Evolutionary conservation across 1,140 invertebrate genomes (phyloP).

Genomic region (Drosophila chauvacae): DNA sequence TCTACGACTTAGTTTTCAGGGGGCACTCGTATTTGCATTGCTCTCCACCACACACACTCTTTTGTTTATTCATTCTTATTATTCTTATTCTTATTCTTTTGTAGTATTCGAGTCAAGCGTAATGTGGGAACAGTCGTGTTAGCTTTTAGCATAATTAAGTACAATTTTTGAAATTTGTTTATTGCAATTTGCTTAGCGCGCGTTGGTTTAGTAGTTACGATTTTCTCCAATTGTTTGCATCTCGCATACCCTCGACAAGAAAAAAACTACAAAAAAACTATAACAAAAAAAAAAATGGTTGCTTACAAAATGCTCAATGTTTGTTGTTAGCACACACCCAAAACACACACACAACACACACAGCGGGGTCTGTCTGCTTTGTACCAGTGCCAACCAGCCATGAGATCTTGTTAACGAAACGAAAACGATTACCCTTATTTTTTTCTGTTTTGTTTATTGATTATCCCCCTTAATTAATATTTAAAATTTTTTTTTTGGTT

Average conservation of each 20-base stretch:
- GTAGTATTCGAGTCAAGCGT: slow-evolving; percentile 75
- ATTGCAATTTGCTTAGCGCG: slow-evolving; percentile 67
- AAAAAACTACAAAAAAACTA: slow-evolving; percentile 20
- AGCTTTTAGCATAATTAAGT: slow-evolving; percentile 74
- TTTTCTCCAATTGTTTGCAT: slow-evolving; percentile 58
- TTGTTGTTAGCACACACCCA: slow-evolving; percentile 48
- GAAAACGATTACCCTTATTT: slow-evolving; percentile 31
- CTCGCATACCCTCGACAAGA: slow-evolving; percentile 31
- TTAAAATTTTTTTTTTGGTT: neutral
- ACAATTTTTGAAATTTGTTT: slow-evolving; percentile 72
- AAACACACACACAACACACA: slow-evolving; percentile 27
- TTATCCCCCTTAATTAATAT: slow-evolving; percentile 31
- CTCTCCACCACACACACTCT: slow-evolving; percentile 40
- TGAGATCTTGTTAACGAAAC: slow-evolving; percentile 51
- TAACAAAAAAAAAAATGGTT: slow-evolving; percentile 40
- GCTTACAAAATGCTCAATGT: slow-evolving; percentile 75
- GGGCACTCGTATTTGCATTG: slow-evolving; percentile 16
- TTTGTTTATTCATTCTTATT: slow-evolving; percentile 71
- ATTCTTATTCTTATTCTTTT: slow-evolving; percentile 29
- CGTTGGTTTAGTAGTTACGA: slow-evolving; percentile 70
- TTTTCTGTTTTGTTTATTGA: slow-evolving; percentile 51
- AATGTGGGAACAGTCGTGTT: slow-evolving; percentile 64
- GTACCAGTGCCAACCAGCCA: slow-evolving; percentile 71
- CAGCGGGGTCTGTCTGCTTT: slow-evolving; percentile 56
- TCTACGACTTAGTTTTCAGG: slow-evolving; percentile 59